Evolutionary conservation across 1,140 invertebrate genomes (phyloP).

Genomic region (Pseudomyrmex flavicornis): DNA sequence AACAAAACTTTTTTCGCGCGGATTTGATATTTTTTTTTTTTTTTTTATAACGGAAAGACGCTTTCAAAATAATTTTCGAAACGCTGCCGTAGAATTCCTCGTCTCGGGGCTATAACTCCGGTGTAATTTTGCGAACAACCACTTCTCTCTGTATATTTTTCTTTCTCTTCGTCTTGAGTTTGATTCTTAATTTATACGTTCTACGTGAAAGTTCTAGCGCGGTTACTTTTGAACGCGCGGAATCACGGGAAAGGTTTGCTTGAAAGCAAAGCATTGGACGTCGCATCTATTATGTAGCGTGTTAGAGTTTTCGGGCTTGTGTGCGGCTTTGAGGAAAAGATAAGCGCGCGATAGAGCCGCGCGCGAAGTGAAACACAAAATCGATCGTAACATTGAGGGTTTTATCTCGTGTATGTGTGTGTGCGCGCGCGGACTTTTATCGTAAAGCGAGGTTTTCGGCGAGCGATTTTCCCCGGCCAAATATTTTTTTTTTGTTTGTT

Average conservation of each 20-base stretch:
- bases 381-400: constrained; percentile 27
- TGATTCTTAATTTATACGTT: constrained; percentile 25
- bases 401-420: background rate
- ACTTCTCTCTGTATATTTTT: background rate
- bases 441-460: constrained; percentile 8
- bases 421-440: constrained; percentile 2
- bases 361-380: background rate
- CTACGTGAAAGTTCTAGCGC: background rate
- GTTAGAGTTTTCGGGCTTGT: too few relatives aligned
- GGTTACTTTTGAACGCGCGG: background rate
- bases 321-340: background rate
- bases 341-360: background rate
- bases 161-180: background rate
- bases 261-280: background rate
- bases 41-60: constrained; percentile 11
- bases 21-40: background rate
- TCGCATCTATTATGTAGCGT: background rate
- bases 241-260: background rate
- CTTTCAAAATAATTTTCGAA: background rate
- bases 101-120: background rate
- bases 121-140: background rate
- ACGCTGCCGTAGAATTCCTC: background rate
- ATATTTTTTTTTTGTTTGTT: constrained; percentile 15
- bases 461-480: background rate
- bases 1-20: background rate